These are phyloP conservation scores for Netelia virgata DNA, from an alignment of 2,888 invertebrate species.

Conservation along the genomic window DNA sequence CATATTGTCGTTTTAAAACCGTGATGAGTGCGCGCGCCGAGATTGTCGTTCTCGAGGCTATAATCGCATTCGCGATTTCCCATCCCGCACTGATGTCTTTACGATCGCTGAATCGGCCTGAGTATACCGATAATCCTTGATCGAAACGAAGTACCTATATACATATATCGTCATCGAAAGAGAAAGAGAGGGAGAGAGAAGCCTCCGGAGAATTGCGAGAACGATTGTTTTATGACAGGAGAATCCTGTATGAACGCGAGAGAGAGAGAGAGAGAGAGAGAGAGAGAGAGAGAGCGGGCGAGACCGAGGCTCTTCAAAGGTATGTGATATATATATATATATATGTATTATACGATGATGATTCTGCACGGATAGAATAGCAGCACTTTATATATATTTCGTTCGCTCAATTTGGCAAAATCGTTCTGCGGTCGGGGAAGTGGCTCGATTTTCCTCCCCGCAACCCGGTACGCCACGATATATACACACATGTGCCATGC, in stretches of 20 bases:
- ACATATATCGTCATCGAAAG: neutral
- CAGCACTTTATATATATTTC: slow-evolving; percentile 54
- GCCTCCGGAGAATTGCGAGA: slow-evolving; percentile 62
- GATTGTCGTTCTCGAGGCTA: slow-evolving; percentile 56
- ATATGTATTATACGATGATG: slow-evolving; percentile 71
- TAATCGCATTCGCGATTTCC: slow-evolving; percentile 59
- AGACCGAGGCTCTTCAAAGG: slow-evolving; percentile 14
- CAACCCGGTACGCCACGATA: neutral
- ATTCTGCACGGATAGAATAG: slow-evolving; percentile 72
- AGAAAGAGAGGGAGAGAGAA: slow-evolving; percentile 16
- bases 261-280: slow-evolving; percentile 12
- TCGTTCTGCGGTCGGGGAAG: slow-evolving; percentile 64
- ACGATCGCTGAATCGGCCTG: slow-evolving; percentile 55
- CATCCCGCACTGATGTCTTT: slow-evolving; percentile 64
- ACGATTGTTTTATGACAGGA: slow-evolving; percentile 70
- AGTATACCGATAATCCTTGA: too few species aligned
- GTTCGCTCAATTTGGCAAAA: slow-evolving; percentile 70
- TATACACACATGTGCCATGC: neutral
- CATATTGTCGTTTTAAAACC: slow-evolving; percentile 55
- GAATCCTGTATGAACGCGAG: slow-evolving; percentile 62
- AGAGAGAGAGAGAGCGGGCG: too few species aligned
- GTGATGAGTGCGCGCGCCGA: slow-evolving; percentile 52
- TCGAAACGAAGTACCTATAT: neutral
- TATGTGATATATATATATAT: slow-evolving; percentile 9
- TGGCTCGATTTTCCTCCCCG: slow-evolving; percentile 20